Evolutionary conservation across 2,797 vertebrate species (phyloP), one percentile per base, ranked within the genome.

Genomic region (Schizopygopsis pylzovi): DNA sequence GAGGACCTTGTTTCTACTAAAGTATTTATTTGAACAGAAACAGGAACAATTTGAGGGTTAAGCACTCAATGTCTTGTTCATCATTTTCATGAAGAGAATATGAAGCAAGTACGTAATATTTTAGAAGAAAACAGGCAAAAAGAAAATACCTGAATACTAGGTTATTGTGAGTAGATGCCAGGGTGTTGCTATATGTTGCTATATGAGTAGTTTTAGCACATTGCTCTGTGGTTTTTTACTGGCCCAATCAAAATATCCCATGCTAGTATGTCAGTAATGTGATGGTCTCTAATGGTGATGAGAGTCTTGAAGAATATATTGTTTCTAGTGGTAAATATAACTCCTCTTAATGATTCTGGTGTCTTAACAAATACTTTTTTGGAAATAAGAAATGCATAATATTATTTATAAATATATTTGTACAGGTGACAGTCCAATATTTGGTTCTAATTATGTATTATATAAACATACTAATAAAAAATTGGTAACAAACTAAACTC

Each of bases 1-100:
- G 20, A 47, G 68, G 72, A 68, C 54, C 56, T 18, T 68, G 56
- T 63, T 71, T 83, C 61, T 11, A 15, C 71, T 83, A 52, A 73
- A 76, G 76, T 12, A n/a, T 56, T 33, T 85, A 37, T 83, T 86
- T 80, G 18, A 75, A 75, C 54, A 83, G 68, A 73, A 73, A 73
- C 39, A n/a, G 41, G 82, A 83, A 37, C 71, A 33, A 41, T 73
- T 70, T 72, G 56, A 65, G 61, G 67, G 70, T 81, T 67, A 81
- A 82, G 70, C 72, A 82, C 79, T 63, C 81, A 59, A 77, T 77
- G 80, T 56, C 41, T 79, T 79, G 39, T 41, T 78, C 25, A 16
- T 71, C 54, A 56, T 77, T 70, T 81, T 79, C 63, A 15, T 61
- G 25, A 86, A 73, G 82, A 78, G 41, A 80, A 78, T 52, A 54